Evolutionary conservation across 2,888 invertebrate genomes (phyloP), one percentile per base, ranked within the genome.

Genomic region (Ennomos erosarius): DNA sequence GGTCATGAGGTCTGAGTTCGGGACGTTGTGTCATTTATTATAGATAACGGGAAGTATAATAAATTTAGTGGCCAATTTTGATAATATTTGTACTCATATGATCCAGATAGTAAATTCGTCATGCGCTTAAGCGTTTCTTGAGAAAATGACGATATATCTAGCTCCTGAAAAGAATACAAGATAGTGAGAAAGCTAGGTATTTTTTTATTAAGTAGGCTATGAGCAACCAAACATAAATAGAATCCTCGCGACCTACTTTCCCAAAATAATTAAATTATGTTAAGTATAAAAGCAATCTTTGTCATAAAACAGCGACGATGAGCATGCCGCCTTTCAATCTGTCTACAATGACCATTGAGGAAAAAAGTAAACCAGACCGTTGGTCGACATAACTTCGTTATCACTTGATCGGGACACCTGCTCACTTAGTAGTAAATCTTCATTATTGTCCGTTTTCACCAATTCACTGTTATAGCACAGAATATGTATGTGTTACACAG

Each of bases 391-490:
- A 79, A 73, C 77, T 66, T 75, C 73, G 75, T 80, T 82, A 86
- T 84, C 85, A 70, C 71, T 75, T 81, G 81, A 85, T 85, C 84
- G 76, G 78, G 79, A 81, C 87, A 87, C 87, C 87, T 87, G 85
- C 76, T 71, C 74, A 71, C 65, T 72, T 75, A 75, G 76, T 79
- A 81, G 82, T 87, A 87, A 87, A 87, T 87, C 85, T 85, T 87
- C 80, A 82, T 85, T 86, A 85, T 85, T 83, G 81, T 77, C 73
- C 71, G 73, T 79, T 85, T 84, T 85, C 84, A 80, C 75, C 76
- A 76, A 77, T 85, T 83, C 82, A 85, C 86, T 81, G 85, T 86
- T 87, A 85, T 65, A 69, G 65, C 63, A 45, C 46, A 54, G 59
- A 50, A 59, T 52, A 57, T 57, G 37, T 38, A 47, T 43, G 57